Base-by-base conservation (phyloP, 2,113 vertebrate genomes). In the Cinclus mexicanus region DNA sequence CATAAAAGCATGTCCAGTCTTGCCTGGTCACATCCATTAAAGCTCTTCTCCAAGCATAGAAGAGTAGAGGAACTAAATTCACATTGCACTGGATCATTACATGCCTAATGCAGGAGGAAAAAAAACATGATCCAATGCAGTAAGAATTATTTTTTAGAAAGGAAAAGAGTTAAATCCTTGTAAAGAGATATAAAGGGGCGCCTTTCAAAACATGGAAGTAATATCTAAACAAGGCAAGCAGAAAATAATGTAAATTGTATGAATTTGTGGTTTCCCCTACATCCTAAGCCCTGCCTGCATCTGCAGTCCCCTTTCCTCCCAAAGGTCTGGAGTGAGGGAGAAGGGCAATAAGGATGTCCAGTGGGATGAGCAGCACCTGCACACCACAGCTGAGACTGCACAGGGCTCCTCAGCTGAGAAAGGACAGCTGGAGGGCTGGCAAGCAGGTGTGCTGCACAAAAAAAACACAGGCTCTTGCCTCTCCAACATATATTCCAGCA, bases 191-290 rank as follows among this genome's bases (percentile, higher is more conserved):
- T 10, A 59, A 93, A 93, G 93, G 89, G 68, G 31, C 7, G 25
- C 60, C 79, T 81, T 94, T 92, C 91, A 90, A 94, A 95, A 83
- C 83, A 74, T 3, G 60, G 95, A 97, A 94, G 82, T 18, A 50
- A 5, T 35, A 81, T 56, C 86, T 90, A 93, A 95, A 94, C 92
- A 92, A 86, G 46, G 39, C 72, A 24, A 93, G 86, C 19, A 89
- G 68, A 90, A 92, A 96, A 78, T 78, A 74, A 88, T 7, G 56
- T 94, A 80, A 94, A 90, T n/a, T 92, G 95, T 90, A 67, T 92
- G 92, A 81, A 78, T 70, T 10, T 67, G 76, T 59, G 68, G 64
- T 55, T 96, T 95, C 83, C 86, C 80, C 79, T 90, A 77, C 90
- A 68, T 79, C 61, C 35, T 52, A 47, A 84, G 33, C 74, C 57